Evolutionary conservation across 1,140 invertebrate species (phyloP).

Genomic region (Pemphigus obesinymphae): DNA sequence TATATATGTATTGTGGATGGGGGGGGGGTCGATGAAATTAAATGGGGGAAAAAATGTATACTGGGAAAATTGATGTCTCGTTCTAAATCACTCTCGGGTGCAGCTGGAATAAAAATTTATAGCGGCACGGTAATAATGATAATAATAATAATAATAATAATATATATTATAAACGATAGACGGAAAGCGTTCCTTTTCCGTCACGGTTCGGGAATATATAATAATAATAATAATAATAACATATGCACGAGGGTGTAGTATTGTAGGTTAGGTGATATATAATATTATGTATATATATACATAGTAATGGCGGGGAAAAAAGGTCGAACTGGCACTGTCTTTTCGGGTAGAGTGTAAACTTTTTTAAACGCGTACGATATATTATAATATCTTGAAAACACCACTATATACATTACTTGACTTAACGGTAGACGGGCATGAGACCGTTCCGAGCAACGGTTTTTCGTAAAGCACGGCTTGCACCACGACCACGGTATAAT

Average conservation of each 20-base stretch:
- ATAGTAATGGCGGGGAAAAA: too few relatives aligned
- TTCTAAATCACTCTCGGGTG: neutral
- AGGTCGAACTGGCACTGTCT: neutral
- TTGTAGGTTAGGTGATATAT: too few relatives aligned
- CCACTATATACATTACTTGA: conserved; percentile 13
- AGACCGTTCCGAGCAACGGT: neutral
- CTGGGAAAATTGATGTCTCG: neutral
- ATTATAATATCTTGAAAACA: neutral
- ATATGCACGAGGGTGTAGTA: too few relatives aligned
- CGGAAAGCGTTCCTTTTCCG: neutral
- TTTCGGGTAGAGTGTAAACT: conserved; percentile 23
- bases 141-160: neutral
- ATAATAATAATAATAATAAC: too few relatives aligned
- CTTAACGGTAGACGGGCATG: neutral
- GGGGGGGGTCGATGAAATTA: neutral
- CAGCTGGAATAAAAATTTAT: conserved; percentile 26
- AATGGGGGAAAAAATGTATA: neutral
- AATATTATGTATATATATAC: too few relatives aligned
- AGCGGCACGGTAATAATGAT: neutral
- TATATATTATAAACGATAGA: neutral
- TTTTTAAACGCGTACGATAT: neutral
- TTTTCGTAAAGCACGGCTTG: neutral
- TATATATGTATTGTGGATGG: too few relatives aligned
- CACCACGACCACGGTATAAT: neutral
- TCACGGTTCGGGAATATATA: conserved; percentile 5